Conservation (phyloP, 1,140 invertebrate species). For the Drosophila sechellia region DNA sequence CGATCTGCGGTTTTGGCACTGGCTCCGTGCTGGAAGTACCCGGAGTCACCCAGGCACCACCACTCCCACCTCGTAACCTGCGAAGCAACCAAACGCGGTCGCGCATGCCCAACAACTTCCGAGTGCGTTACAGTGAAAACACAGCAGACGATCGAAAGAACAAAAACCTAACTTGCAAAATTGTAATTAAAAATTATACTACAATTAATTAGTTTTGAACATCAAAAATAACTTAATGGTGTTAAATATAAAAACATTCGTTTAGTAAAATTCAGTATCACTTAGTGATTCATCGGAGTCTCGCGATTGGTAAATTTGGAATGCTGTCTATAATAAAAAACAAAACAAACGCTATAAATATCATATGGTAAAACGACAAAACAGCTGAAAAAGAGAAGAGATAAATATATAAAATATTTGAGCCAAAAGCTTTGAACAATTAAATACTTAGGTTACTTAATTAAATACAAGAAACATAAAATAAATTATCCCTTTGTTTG, state of each 20-base stretch:
- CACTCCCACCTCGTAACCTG: neutral
- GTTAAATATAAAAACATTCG: no score
- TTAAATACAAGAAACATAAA: neutral
- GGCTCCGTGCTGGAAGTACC: conserved; percentile 17
- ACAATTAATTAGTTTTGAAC: no score
- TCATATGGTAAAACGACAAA: neutral
- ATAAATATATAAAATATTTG: neutral
- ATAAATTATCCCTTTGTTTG: neutral
- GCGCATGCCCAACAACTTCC: conserved; percentile 38
- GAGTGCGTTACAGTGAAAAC: conserved; percentile 57
- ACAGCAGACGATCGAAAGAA: conserved; percentile 14
- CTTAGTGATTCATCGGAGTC: no score
- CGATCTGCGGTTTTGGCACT: conserved; percentile 10
- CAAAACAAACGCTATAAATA: conserved; percentile 1
- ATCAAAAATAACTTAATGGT: no score
- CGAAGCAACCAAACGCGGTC: conserved; percentile 10
- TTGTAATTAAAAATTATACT: no score
- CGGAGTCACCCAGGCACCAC: conserved; percentile 11
- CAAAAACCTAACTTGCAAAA: neutral
- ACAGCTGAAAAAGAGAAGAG: neutral
- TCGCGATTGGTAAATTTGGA: no score
- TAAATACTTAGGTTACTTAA: no score
- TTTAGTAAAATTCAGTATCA: no score
- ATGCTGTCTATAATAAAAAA: neutral
- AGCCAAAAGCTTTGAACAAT: neutral